phyloP scores from a whole-genome alignment of 1,140 invertebrate species.

The Lasioglossum albipes region DNA sequence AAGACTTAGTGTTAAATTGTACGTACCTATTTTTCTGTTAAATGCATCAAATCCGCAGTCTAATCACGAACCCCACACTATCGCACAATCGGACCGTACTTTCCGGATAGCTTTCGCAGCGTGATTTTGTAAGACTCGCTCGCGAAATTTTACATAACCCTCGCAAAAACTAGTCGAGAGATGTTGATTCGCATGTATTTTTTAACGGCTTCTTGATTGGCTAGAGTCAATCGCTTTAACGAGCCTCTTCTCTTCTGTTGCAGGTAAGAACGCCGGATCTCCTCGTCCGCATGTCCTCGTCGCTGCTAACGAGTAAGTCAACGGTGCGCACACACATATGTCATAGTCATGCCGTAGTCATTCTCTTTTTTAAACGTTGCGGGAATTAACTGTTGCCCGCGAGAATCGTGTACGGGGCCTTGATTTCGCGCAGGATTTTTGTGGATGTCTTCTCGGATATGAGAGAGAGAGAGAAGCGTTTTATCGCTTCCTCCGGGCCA shows the following conservation, averaged over 20 bases:
- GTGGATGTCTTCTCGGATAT: background rate
- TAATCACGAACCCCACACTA: no score
- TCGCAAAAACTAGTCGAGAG: background rate
- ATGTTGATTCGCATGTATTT: background rate
- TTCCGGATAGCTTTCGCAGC: no score
- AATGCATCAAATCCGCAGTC: no score
- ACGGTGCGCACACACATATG: background rate
- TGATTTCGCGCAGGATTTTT: background rate
- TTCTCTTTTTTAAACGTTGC: no score
- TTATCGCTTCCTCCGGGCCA: background rate
- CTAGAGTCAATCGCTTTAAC: constrained; percentile 1
- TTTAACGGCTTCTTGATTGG: background rate
- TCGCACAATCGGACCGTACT: no score
- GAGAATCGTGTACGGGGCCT: no score
- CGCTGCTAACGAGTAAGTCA: constrained; percentile 17
- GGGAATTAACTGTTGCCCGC: no score
- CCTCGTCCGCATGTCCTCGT: background rate
- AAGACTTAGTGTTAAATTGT: no score
- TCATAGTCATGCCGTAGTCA: no score
- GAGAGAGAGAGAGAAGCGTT: background rate
- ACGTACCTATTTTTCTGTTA: no score
- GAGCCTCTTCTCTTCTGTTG: constrained; percentile 6
- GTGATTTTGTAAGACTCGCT: no score
- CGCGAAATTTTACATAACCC: constrained; percentile 6
- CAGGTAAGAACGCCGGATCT: constrained; percentile 18